Conservation (phyloP, 2,797 vertebrate species). For the Microctenopoma lineatum region DNA sequence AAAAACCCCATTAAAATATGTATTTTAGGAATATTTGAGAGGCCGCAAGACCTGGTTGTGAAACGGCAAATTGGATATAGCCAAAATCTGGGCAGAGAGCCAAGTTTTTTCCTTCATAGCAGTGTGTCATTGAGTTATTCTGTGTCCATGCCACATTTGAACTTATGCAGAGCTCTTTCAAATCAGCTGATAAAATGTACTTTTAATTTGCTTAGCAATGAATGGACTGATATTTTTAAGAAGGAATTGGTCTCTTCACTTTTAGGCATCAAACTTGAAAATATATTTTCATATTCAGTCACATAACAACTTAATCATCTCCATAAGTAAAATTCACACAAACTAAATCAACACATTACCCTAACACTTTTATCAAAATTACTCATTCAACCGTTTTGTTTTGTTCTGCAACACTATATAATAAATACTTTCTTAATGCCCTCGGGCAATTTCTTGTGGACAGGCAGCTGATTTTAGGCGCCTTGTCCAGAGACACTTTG, state of each 20-base stretch:
- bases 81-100: constrained; percentile 59
- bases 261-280: not conserved
- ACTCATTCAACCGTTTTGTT: too few relatives aligned
- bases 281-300: too few relatives aligned
- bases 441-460: too few relatives aligned
- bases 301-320: too few relatives aligned
- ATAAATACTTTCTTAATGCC: too few relatives aligned
- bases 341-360: too few relatives aligned
- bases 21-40: constrained; percentile 67
- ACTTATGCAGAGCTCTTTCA: constrained; percentile 42
- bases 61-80: constrained; percentile 70
- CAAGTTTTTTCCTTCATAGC: constrained; percentile 52
- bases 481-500: too few relatives aligned
- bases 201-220: constrained; percentile 37
- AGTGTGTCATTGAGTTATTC: constrained; percentile 57
- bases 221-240: not conserved
- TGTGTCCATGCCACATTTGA: constrained; percentile 43
- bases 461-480: too few relatives aligned
- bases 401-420: too few relatives aligned
- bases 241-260: constrained; percentile 4
- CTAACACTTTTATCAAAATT: too few relatives aligned
- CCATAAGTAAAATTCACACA: too few relatives aligned
- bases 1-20: constrained; percentile 45
- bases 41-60: constrained; percentile 57
- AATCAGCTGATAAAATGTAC: constrained; percentile 27